Percentiles rank a stretch among this genome's conserved stretches.
These are phyloP conservation scores for Apamea crenata DNA, from an alignment of 2,888 invertebrate genomes.

Conservation along the genomic window DNA sequence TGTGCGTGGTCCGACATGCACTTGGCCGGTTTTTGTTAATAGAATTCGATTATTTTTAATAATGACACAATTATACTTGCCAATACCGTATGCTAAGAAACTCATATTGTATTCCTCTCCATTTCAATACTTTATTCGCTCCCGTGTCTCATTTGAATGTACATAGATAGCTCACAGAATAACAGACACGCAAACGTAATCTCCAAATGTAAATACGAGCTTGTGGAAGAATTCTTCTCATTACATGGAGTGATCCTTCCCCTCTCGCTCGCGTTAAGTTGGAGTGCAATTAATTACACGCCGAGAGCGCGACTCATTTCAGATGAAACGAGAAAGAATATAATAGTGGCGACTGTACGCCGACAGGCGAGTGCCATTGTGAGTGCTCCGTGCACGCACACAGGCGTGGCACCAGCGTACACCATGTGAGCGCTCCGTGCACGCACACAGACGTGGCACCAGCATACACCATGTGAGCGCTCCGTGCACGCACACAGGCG, in stretches of 20 bases:
- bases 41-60: slow-evolving; percentile 19
- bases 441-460: slow-evolving; percentile 22
- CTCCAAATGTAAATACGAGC: slow-evolving; percentile 57
- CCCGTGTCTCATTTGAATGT: slow-evolving; percentile 20
- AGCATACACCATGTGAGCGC: background rate
- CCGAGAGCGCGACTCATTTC: slow-evolving; percentile 58
- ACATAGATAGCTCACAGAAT: slow-evolving; percentile 24
- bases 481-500: slow-evolving; percentile 27
- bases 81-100: background rate
- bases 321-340: slow-evolving; percentile 62
- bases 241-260: slow-evolving; percentile 60
- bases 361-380: slow-evolving; percentile 39
- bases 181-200: slow-evolving; percentile 33
- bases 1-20: background rate
- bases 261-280: slow-evolving; percentile 53
- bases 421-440: background rate
- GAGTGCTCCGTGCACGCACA: slow-evolving; percentile 26
- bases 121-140: slow-evolving; percentile 17
- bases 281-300: slow-evolving; percentile 67
- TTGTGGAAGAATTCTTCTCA: slow-evolving; percentile 56
- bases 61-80: background rate
- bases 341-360: slow-evolving; percentile 54
- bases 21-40: background rate
- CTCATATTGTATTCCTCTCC: slow-evolving; percentile 14
- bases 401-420: background rate